Evolutionary conservation across 2,113 vertebrate species (phyloP).

Genomic region (Pangasianodon hypophthalmus): DNA sequence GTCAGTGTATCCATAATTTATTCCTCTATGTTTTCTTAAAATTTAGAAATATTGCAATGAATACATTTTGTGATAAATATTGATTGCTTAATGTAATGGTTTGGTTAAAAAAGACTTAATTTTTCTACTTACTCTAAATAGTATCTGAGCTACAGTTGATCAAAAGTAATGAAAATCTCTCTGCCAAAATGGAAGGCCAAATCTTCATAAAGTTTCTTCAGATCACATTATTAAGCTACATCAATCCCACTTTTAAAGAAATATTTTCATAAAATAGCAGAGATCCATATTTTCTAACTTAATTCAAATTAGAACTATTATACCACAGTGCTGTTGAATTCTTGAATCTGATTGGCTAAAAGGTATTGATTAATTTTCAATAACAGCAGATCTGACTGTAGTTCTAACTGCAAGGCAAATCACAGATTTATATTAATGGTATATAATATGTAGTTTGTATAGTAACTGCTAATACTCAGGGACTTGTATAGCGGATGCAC

Average conservation of each 20-base stretch:
- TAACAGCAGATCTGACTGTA: background rate
- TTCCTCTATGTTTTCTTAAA: slow-evolving; percentile 12
- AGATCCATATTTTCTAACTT: background rate
- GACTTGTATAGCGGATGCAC: too few relatives aligned
- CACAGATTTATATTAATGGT: background rate
- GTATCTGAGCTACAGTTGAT: background rate
- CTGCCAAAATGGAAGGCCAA: background rate
- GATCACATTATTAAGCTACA: background rate
- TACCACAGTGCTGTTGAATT: background rate
- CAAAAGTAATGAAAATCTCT: background rate
- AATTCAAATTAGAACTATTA: background rate
- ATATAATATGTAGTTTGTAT: background rate
- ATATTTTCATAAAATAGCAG: background rate
- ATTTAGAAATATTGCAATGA: slow-evolving; percentile 16
- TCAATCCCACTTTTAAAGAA: background rate
- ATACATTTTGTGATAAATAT: background rate
- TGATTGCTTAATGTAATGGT: background rate
- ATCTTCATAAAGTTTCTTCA: background rate
- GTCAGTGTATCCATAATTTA: slow-evolving; percentile 68
- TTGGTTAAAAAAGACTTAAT: background rate
- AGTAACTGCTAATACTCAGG: background rate
- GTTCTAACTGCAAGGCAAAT: background rate
- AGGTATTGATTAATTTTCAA: background rate
- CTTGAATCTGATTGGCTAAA: background rate
- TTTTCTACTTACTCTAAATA: background rate